Base-by-base conservation (phyloP, 2,113 vertebrate species). In the Telmatochromis sp. region DNA sequence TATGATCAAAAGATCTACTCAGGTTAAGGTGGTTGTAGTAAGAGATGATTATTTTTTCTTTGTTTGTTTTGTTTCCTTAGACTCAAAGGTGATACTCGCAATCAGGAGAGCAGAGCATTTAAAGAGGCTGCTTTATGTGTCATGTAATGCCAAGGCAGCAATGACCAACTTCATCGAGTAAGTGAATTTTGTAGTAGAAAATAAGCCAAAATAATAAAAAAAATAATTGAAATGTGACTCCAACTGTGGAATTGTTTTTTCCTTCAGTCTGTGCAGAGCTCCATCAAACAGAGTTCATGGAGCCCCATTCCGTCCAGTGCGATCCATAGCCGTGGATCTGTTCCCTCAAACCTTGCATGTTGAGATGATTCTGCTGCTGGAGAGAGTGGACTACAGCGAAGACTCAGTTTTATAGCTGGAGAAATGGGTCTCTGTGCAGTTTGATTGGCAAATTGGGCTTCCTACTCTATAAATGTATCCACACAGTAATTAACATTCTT, bases 91-190 rank as follows among this genome's bases (percentile, higher is more conserved):
- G 37, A 97, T 99, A 83, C 97, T 99, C 6, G 98, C 98, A 5
- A 95, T 99, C 83, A 97, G 99, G 92, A 97, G 95, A 95, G 98
- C 98, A 1, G 97, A 97, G 83, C 96, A 98, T 19, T 94, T 99
- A 79, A 98, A 97, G 95, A 97, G 97, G 86, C 97, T 99, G 7
- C 95, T 99, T 2, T 99, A 99, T 0, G 97, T 99, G 2, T 97
- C 99, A 6, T 99, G 99, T 88, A 99, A 99, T 47, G 98, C 98
- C 9, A 97, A 98, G 90, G 98, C 98, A 0, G 99, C 99, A 80
- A 98, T 99, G 97, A 96, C 91, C 95, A 99, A 99, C 95, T 99
- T 99, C 86, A 95, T 98, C 0, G 98, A 99, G 99, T 99, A 91
- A 98, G 98, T 9, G 19, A 40, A 54, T 63, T 26, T 84, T 73